Conservation (phyloP, 2,888 invertebrate genomes). For the Altica lythri region DNA sequence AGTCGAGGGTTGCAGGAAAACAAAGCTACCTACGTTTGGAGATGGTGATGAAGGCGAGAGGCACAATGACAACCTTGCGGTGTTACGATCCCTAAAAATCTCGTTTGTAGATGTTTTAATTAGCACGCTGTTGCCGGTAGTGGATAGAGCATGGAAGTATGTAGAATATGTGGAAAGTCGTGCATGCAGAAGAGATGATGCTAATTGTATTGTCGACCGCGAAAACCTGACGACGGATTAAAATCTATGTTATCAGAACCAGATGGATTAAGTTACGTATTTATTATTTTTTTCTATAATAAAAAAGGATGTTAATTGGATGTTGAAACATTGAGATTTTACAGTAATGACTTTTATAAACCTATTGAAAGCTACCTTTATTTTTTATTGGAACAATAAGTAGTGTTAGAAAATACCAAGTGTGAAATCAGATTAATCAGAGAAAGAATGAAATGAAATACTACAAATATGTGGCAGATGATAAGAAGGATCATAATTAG, state of each 20-base stretch:
- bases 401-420: too few relatives aligned
- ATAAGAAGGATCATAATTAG: too few relatives aligned
- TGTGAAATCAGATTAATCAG: too few relatives aligned
- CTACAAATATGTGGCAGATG: too few relatives aligned
- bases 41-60: slow-evolving; percentile 21
- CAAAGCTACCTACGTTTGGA: slow-evolving; percentile 24
- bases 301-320: too few relatives aligned
- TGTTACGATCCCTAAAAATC: slow-evolving; percentile 40
- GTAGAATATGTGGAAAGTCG: slow-evolving; percentile 22
- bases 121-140: slow-evolving; percentile 31
- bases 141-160: slow-evolving; percentile 20
- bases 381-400: too few relatives aligned
- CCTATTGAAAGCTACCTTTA: too few relatives aligned
- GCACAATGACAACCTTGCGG: slow-evolving; percentile 28
- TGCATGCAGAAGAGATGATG: slow-evolving; percentile 28
- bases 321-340: too few relatives aligned
- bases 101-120: slow-evolving; percentile 41
- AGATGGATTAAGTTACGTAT: slow-evolving; percentile 14
- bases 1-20: slow-evolving; percentile 11
- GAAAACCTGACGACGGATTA: slow-evolving; percentile 33
- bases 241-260: slow-evolving; percentile 32
- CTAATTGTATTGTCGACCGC: slow-evolving; percentile 42
- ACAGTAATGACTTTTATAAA: too few relatives aligned
- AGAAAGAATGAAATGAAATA: too few relatives aligned
- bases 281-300: too few relatives aligned